These are phyloP conservation scores for Cabera pusaria DNA, from an alignment of 2,888 invertebrate species.

Conservation along the genomic window DNA sequence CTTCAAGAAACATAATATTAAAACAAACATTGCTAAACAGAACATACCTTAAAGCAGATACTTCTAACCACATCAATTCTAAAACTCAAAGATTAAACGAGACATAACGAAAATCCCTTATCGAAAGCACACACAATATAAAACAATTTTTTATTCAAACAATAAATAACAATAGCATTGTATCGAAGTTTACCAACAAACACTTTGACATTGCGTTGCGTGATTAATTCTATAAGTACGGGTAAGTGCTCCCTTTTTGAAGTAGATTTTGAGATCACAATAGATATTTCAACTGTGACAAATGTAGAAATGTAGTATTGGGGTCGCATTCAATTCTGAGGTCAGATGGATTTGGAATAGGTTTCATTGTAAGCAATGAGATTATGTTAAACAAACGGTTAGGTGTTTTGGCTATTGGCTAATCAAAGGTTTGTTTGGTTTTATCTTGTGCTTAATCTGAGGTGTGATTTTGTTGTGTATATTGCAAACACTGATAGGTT, in stretches of 20 bases:
- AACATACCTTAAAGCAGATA: no score
- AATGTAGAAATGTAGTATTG: slow-evolving; percentile 20
- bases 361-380: not conserved
- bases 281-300: slow-evolving; percentile 28
- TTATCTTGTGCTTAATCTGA: no score
- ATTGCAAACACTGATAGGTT: no score
- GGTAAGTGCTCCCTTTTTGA: slow-evolving; percentile 57
- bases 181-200: slow-evolving; percentile 77
- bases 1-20: no score
- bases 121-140: slow-evolving; percentile 46
- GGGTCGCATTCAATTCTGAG: no score
- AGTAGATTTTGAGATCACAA: slow-evolving; percentile 32
- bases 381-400: no score
- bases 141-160: slow-evolving; percentile 42
- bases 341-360: slow-evolving; percentile 14
- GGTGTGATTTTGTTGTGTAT: no score
- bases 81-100: slow-evolving; percentile 38
- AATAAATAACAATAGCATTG: slow-evolving; percentile 52
- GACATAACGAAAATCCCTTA: slow-evolving; percentile 59
- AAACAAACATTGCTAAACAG: no score
- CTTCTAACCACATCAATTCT: slow-evolving; percentile 3
- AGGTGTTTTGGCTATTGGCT: no score
- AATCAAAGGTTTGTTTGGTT: no score
- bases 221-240: slow-evolving; percentile 74
- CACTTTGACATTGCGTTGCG: slow-evolving; percentile 58